A percentile compares a stretch with the other conserved stretches of the same genome.
Conservation (phyloP, 35 echinoderm and acorn worm genomes). For the Heliocidaris erythrogramma region DNA sequence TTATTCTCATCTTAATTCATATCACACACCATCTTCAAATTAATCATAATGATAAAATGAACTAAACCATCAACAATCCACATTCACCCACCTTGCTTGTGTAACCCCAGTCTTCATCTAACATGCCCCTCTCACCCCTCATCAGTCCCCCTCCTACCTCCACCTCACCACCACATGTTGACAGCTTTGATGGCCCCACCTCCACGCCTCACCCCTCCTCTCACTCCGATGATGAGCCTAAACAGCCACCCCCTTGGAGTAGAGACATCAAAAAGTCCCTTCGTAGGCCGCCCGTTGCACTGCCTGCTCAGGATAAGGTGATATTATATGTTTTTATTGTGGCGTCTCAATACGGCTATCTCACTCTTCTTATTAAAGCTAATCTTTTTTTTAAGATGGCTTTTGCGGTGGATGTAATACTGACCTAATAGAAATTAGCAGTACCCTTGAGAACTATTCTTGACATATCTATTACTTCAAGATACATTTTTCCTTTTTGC, state of each 20-base stretch:
- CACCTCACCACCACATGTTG: neutral
- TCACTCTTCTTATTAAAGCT: neutral
- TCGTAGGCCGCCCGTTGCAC: conserved; percentile 25
- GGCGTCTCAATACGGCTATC: neutral
- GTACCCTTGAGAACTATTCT: too few species aligned
- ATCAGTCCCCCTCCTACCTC: conserved; percentile 9
- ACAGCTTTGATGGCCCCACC: conserved; percentile 28
- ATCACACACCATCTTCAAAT: neutral
- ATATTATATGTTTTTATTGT: neutral
- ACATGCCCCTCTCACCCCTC: conserved; percentile 1
- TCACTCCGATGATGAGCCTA: neutral
- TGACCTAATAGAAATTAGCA: neutral
- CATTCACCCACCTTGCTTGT: neutral
- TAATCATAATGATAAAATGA: neutral
- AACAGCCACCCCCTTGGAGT: conserved; percentile 32
- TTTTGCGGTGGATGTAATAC: neutral
- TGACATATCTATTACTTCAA: too few species aligned
- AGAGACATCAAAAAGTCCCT: conserved; percentile 45
- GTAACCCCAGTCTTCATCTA: neutral
- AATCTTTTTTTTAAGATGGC: neutral
- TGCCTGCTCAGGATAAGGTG: conserved; percentile 29
- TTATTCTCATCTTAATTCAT: neutral
- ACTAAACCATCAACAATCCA: neutral
- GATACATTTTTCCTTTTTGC: too few species aligned
- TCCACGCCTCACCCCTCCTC: neutral